Evolutionary conservation across 1,140 invertebrate species (phyloP).

Genomic region (Tenebrio molitor): DNA sequence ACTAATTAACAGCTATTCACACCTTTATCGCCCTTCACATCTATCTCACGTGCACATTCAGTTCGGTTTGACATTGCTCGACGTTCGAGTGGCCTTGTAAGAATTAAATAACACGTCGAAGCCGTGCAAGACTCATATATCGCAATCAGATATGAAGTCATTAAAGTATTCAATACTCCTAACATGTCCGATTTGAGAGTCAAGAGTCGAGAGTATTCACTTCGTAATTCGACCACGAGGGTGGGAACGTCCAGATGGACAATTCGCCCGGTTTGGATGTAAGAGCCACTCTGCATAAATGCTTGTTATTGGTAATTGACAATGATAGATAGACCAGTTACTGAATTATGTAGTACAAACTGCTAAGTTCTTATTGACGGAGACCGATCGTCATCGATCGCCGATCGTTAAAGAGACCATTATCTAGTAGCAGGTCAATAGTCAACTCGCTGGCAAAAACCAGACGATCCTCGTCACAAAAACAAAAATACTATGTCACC

Average conservation of each 20-base stretch:
- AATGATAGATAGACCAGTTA: constrained; percentile 59
- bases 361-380: constrained; percentile 56
- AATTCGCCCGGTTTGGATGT: constrained; percentile 56
- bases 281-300: constrained; percentile 58
- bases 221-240: constrained; percentile 12
- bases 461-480: neutral
- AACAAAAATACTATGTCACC: constrained; percentile 1
- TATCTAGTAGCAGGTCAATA: constrained; percentile 38
- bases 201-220: constrained; percentile 16
- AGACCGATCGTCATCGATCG: constrained; percentile 53
- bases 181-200: constrained; percentile 2
- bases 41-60: constrained; percentile 42
- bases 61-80: constrained; percentile 35
- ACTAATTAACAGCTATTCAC: constrained; percentile 47
- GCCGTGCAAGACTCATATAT: constrained; percentile 29
- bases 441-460: constrained; percentile 32
- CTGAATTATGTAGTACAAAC: constrained; percentile 59
- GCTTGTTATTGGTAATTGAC: constrained; percentile 60
- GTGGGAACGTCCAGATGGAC: constrained; percentile 53
- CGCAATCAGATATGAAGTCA: constrained; percentile 19
- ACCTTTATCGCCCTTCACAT: constrained; percentile 45
- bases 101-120: constrained; percentile 44
- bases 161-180: constrained; percentile 22
- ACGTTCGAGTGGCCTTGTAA: constrained; percentile 35
- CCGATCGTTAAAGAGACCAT: constrained; percentile 40